These are phyloP conservation scores for Dicranocentrus wangi DNA, from an alignment of 2,888 invertebrate species.

Conservation along the genomic window DNA sequence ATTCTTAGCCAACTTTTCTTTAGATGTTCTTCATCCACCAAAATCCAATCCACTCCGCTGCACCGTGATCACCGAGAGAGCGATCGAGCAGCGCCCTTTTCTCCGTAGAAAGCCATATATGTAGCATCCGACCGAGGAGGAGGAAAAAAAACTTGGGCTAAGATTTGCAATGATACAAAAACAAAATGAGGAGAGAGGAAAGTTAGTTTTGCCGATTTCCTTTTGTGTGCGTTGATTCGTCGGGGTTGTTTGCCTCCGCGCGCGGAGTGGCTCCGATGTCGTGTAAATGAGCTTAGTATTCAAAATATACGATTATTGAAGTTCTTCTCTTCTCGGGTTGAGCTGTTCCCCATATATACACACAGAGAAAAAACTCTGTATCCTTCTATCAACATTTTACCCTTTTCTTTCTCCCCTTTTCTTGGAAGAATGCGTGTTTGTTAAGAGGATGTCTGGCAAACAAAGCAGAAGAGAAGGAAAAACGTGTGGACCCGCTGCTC, in stretches of 20 bases:
- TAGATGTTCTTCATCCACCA: not conserved
- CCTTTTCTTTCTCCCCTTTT: not conserved
- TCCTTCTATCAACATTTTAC: no score
- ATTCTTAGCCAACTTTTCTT: conserved; percentile 2
- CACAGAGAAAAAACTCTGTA: no score
- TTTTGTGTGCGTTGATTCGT: conserved; percentile 7
- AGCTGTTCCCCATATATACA: no score
- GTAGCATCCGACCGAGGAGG: no score
- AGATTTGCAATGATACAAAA: conserved; percentile 5
- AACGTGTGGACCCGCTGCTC: no score
- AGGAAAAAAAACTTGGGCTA: not conserved
- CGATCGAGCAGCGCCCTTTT: no score
- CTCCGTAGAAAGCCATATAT: no score
- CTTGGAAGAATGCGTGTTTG: not conserved
- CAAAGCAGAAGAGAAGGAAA: no score
- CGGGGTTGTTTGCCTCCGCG: no score
- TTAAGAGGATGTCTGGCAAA: not conserved
- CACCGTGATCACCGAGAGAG: no score
- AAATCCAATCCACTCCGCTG: not conserved
- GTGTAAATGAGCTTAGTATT: conserved; percentile 28
- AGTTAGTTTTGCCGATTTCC: not conserved
- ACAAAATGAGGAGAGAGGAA: not conserved
- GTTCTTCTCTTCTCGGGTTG: conserved; percentile 13
- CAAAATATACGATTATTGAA: conserved; percentile 28
- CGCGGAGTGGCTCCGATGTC: no score